Evolutionary conservation across 2,797 vertebrate species (phyloP).

Genomic region (Poeciliopsis turneri): DNA sequence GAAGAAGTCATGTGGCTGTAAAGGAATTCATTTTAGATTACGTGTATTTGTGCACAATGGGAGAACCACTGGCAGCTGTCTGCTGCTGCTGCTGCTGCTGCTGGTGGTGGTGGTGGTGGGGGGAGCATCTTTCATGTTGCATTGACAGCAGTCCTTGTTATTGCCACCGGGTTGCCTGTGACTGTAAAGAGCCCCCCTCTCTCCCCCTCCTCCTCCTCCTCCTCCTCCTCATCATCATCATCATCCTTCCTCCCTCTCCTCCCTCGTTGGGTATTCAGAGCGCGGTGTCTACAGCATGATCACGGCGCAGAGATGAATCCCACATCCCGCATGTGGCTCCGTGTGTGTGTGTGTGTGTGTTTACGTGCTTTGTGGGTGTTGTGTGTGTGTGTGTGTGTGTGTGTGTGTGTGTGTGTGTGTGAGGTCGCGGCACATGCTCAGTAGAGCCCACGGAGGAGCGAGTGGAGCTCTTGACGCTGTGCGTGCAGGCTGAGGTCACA

Average conservation of each 20-base stretch:
- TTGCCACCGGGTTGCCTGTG: constrained; percentile 57
- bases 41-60: background rate
- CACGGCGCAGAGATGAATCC: constrained; percentile 80
- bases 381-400: background rate
- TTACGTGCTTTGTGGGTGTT: constrained; percentile 38
- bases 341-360: background rate
- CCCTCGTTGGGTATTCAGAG: constrained; percentile 82
- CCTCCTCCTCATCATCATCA: constrained; percentile 14
- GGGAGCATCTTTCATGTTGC: constrained; percentile 42
- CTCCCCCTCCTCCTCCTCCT: constrained; percentile 36
- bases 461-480: constrained; percentile 87
- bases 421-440: constrained; percentile 99
- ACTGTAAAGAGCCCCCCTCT: constrained; percentile 49
- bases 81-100: background rate
- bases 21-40: background rate
- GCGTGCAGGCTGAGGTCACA: constrained; percentile 97
- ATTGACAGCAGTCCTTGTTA: constrained; percentile 59
- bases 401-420: constrained; percentile 46
- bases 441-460: constrained; percentile 86
- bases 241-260: constrained; percentile 31
- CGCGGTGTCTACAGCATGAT: constrained; percentile 73
- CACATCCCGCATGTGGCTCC: constrained; percentile 72
- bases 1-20: background rate
- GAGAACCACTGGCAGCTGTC: background rate
- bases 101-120: constrained; percentile 3